Conservation (phyloP, 2,888 invertebrate species). For the Caenorhabditis sp. region DNA sequence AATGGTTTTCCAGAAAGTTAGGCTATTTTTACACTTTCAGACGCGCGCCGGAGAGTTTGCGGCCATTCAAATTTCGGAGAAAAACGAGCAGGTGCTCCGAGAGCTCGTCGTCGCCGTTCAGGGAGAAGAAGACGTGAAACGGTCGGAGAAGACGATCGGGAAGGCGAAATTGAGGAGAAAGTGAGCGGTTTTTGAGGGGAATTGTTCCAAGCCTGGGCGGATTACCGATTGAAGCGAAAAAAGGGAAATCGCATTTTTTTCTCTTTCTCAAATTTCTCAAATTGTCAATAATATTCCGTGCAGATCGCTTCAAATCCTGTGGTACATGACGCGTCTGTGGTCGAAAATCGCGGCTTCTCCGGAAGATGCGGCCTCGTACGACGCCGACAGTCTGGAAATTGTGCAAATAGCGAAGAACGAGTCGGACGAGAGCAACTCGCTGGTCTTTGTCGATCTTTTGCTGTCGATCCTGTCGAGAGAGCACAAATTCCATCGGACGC, state of each 20-base stretch:
- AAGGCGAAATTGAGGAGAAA: slow-evolving; percentile 42
- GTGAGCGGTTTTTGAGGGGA: slow-evolving; percentile 16
- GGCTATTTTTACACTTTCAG: slow-evolving; percentile 6
- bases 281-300: too few relatives aligned
- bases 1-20: not conserved
- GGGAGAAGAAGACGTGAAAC: slow-evolving; percentile 56
- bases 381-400: slow-evolving; percentile 50
- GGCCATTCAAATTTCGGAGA: slow-evolving; percentile 59
- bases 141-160: slow-evolving; percentile 53
- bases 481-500: slow-evolving; percentile 59
- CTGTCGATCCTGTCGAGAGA: slow-evolving; percentile 60
- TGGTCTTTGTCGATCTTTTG: slow-evolving; percentile 64
- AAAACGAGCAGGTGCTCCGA: slow-evolving; percentile 60
- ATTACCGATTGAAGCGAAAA: not conserved
- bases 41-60: slow-evolving; percentile 66
- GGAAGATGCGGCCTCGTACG: slow-evolving; percentile 48
- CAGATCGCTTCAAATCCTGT: slow-evolving; percentile 60
- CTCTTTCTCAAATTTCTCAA: too few relatives aligned
- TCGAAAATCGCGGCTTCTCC: slow-evolving; percentile 20
- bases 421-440: slow-evolving; percentile 38
- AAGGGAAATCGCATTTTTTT: not conserved
- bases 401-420: slow-evolving; percentile 56
- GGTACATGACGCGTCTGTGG: slow-evolving; percentile 58
- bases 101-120: slow-evolving; percentile 52
- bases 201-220: too few relatives aligned